Evolutionary conservation across 2,113 vertebrate genomes (phyloP).

Genomic region (Coptodon bakossiorum): DNA sequence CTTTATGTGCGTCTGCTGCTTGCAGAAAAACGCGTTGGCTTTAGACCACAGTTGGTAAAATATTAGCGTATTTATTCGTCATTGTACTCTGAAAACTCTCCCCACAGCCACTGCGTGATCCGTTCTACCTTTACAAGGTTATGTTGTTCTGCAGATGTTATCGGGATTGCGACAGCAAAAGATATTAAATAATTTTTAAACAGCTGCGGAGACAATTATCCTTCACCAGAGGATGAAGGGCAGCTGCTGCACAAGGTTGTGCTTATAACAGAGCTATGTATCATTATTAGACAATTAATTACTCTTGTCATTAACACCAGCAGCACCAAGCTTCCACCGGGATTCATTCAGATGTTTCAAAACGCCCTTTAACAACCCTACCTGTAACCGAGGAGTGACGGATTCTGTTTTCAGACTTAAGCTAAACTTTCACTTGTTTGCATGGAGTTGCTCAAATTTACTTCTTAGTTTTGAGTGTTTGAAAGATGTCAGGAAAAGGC

Average conservation of each 20-base stretch:
- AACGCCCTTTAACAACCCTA: background rate
- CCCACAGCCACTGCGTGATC: background rate
- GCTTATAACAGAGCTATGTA: constrained; percentile 46
- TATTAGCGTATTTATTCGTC: background rate
- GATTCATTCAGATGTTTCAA: constrained; percentile 41
- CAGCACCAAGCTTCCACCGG: constrained; percentile 24
- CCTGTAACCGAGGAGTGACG: background rate
- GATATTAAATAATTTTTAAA: constrained; percentile 40
- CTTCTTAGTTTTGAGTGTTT: constrained; percentile 46
- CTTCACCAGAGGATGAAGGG: constrained; percentile 66
- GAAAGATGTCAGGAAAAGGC: constrained; percentile 49
- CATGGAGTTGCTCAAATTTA: constrained; percentile 9
- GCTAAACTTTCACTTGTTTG: constrained; percentile 28
- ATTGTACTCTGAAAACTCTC: background rate
- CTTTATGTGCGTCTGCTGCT: background rate
- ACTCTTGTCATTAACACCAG: constrained; percentile 51
- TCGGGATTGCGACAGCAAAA: constrained; percentile 42
- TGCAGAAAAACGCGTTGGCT: background rate
- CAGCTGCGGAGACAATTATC: constrained; percentile 60
- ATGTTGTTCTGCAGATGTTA: constrained; percentile 13
- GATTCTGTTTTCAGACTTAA: background rate
- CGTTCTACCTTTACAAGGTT: constrained; percentile 17
- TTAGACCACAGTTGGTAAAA: background rate
- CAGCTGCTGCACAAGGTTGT: constrained; percentile 44
- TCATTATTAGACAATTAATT: constrained; percentile 70